Base-by-base conservation (phyloP, 2,888 invertebrate genomes). In the Platypus cylindrus region DNA sequence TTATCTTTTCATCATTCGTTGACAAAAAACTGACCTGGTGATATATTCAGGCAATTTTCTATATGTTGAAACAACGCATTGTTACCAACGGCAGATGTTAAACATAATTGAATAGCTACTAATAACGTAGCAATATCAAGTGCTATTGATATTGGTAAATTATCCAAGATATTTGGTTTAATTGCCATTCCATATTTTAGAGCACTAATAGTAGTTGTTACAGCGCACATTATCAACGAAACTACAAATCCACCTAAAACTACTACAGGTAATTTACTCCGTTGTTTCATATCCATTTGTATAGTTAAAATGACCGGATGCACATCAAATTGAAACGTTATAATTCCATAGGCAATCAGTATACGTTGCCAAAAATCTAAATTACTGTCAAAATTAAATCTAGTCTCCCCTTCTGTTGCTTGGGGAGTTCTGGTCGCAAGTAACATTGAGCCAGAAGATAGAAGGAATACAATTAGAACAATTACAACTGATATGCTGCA, bases 261-360 rank as follows among this genome's bases (percentile, higher is more conserved):
- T 0, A 86, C 83, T 49, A 67, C 66, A 45, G 76, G 71, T 43
- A 91, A 76, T 49, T 79, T 73, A 2, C 68, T 62, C 44, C 83
- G 81, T 42, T 81, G 71, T 42, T 71, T 72, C 91, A 93, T 93
- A 57, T 93, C 91, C 43, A 89, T 82, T 64, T 91, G 91, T 31
- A 93, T 77, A 0, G 90, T 91, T 44, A 91, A 71, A 51, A 93
- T 69, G 52, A 79, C 75, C 1, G 85, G 84, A 62, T 85, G 84
- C 36, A 86, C 76, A 54, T 86, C 84, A 48, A 83, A 84, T 61
- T 78, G 78, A 51, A 78, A 79, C 2, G 75, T 71, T 34, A 78
- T 59, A 23, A 78, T 70, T 27, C 77, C 78, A 43, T 78, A 79
- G 1, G 75, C 73, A 16, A 66, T 66, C 1, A 78, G 59, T 17